phyloP scores from a whole-genome alignment of 2,797 vertebrate species.

The Liparis tanakae region DNA sequence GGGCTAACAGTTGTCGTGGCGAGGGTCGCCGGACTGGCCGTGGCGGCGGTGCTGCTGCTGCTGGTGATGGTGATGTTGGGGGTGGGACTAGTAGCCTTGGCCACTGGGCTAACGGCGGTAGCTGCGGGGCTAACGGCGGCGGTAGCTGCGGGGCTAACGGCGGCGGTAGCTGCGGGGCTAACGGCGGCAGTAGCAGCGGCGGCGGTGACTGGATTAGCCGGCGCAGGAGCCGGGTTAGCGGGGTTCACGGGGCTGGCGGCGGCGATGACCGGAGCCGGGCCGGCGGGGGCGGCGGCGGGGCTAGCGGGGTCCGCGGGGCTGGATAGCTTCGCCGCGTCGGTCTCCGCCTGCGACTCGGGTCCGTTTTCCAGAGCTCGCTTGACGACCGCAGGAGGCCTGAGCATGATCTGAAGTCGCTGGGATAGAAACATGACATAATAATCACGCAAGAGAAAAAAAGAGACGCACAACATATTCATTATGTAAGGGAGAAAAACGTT shows the following conservation, averaged over 20 bases:
- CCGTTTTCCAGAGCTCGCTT: slow-evolving; percentile 89
- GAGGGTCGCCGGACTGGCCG: slow-evolving; percentile 54
- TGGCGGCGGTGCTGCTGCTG: slow-evolving; percentile 46
- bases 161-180: slow-evolving; percentile 34
- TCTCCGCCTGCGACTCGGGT: slow-evolving; percentile 92
- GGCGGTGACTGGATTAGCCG: slow-evolving; percentile 37
- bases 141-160: slow-evolving; percentile 1
- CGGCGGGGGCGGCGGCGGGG: slow-evolving; percentile 48
- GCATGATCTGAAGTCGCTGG: slow-evolving; percentile 96
- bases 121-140: not conserved
- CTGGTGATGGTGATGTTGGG: slow-evolving; percentile 42
- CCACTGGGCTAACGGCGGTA: slow-evolving; percentile 64
- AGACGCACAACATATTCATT: too few species aligned
- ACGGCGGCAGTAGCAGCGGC: not conserved
- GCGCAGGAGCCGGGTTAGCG: slow-evolving; percentile 11
- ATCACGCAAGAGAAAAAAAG: slow-evolving; percentile 5
- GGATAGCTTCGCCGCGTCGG: slow-evolving; percentile 74
- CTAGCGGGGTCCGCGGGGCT: slow-evolving; percentile 63
- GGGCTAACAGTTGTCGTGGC: slow-evolving; percentile 68
- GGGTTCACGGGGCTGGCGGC: slow-evolving; percentile 11
- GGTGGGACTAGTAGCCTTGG: slow-evolving; percentile 64
- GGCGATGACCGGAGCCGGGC: slow-evolving; percentile 40
- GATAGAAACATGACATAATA: slow-evolving; percentile 20
- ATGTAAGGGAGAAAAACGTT: too few species aligned
- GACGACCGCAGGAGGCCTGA: slow-evolving; percentile 89